Base-by-base conservation (phyloP, 1,140 invertebrate genomes). In the Pseudomyrmex cubaensis region DNA sequence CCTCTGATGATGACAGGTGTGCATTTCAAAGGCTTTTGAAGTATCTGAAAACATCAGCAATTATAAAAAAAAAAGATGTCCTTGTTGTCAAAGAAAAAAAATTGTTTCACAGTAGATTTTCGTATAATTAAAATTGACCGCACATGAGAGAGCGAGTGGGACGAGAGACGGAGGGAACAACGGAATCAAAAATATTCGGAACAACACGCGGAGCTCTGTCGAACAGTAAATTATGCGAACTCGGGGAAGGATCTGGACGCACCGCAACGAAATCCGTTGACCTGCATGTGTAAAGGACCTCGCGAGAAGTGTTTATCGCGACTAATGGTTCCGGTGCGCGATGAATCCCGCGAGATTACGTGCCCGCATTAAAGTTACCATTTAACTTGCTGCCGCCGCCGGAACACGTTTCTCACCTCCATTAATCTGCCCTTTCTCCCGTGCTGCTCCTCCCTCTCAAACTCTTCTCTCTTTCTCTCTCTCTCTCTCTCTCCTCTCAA, bases 381-480 rank as follows among this genome's bases (percentile, higher is more conserved):
- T 83, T 83, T 77, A 77, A 83, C 82, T 77, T 66, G 61, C 61
- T 67, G 54, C 73, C 62, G 69, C 67, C 54, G 76, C 82, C 62
- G 73, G 62, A 83, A 83, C 52, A 83, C 62, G 73, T 83, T 83
- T 83, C 72, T 83, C 82, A 77, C 82, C 62, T 83, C 82, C 82
- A 83, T 83, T 83, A 83, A 83, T 83, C 82, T 83, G 61, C 62
- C 35, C 70, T 35, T 64, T 64, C 54, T 57, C 52, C 67, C 13
- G 50, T n/a, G 44, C 44, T n/a, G n/a, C n/a, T 69, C 44, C 25
- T 20, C 8, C 10, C 35, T n/a, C 52, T 59, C 70, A 3, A 22
- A 15, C 59, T n/a, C 74, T n/a, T 52, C 22, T 13, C 52, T 25
- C 22, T 56, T 12, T 54, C 13, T 15, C 10, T 20, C 3, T 22